Evolutionary conservation across 2,888 invertebrate species (phyloP).

Genomic region (Drosophila colorata): DNA sequence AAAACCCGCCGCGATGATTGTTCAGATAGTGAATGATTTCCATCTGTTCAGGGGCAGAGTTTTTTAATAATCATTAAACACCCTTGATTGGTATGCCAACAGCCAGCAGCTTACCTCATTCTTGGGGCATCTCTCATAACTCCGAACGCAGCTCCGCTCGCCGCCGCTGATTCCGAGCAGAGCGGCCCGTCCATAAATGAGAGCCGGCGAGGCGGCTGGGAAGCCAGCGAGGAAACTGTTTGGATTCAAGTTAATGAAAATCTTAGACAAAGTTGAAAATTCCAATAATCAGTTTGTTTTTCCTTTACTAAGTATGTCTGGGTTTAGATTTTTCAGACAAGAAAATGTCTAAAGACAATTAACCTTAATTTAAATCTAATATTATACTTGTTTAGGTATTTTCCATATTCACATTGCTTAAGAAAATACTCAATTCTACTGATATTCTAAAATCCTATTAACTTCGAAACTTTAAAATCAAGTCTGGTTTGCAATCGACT

Average conservation of each 20-base stretch:
- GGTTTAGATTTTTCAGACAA: no score
- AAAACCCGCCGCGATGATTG: conserved; percentile 94
- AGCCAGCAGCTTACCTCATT: conserved; percentile 85
- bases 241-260: not conserved
- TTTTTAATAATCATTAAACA: conserved; percentile 44
- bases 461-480: no score
- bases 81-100: conserved; percentile 17
- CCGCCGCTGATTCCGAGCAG: conserved; percentile 89
- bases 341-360: no score
- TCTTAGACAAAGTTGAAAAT: no score
- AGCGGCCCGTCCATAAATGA: conserved; percentile 91
- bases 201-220: conserved; percentile 87
- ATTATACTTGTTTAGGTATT: no score
- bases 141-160: conserved; percentile 83
- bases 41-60: conserved; percentile 85
- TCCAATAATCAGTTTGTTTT: no score
- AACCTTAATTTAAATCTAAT: no score
- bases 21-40: conserved; percentile 92
- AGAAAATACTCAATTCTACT: no score
- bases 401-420: no score
- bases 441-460: no score
- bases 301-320: no score
- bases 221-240: conserved; percentile 83
- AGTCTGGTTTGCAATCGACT: no score
- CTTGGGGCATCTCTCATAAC: conserved; percentile 91